Percentiles rank a stretch among this genome's conserved stretches.
phyloP scores from a whole-genome alignment of 2,888 invertebrate species.

The Amblyteles armatorius region DNA sequence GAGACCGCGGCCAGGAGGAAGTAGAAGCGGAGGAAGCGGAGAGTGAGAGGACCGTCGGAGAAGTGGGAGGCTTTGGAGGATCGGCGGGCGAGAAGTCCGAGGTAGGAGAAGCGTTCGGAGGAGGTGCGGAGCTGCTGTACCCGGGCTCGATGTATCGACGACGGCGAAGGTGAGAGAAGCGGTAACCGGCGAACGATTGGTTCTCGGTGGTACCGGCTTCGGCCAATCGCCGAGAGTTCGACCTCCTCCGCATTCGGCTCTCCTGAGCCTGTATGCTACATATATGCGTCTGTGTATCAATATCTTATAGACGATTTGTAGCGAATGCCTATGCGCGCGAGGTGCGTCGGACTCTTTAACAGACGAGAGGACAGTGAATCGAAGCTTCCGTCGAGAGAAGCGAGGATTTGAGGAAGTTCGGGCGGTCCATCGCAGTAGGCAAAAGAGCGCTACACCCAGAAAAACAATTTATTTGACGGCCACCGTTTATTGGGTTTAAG shows the following conservation, averaged over 20 bases:
- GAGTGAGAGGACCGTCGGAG: slow-evolving; percentile 32
- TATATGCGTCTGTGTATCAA: slow-evolving; percentile 14
- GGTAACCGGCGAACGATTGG: slow-evolving; percentile 79
- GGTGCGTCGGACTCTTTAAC: neutral
- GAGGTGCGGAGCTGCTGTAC: slow-evolving; percentile 67
- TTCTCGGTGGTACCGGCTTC: slow-evolving; percentile 76
- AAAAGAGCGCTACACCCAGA: too few relatives aligned
- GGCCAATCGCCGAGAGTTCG: slow-evolving; percentile 77
- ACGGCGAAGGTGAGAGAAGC: slow-evolving; percentile 75
- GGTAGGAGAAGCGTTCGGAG: slow-evolving; percentile 69
- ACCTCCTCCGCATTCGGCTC: slow-evolving; percentile 75
- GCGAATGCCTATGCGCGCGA: neutral
- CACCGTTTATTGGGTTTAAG: too few relatives aligned
- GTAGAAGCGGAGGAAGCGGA: slow-evolving; percentile 55
- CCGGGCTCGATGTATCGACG: slow-evolving; percentile 69
- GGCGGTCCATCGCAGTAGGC: too few relatives aligned
- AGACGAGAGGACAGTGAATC: neutral
- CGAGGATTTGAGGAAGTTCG: too few relatives aligned
- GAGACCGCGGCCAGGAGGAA: slow-evolving; percentile 6
- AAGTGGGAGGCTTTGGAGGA: slow-evolving; percentile 58
- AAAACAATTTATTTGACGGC: too few relatives aligned
- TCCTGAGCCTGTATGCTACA: slow-evolving; percentile 37
- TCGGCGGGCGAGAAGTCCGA: slow-evolving; percentile 66
- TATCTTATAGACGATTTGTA: neutral
- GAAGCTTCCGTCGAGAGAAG: too few relatives aligned